These are phyloP conservation scores for Epirrita christyi DNA, from an alignment of 2,888 invertebrate species.

Conservation along the genomic window DNA sequence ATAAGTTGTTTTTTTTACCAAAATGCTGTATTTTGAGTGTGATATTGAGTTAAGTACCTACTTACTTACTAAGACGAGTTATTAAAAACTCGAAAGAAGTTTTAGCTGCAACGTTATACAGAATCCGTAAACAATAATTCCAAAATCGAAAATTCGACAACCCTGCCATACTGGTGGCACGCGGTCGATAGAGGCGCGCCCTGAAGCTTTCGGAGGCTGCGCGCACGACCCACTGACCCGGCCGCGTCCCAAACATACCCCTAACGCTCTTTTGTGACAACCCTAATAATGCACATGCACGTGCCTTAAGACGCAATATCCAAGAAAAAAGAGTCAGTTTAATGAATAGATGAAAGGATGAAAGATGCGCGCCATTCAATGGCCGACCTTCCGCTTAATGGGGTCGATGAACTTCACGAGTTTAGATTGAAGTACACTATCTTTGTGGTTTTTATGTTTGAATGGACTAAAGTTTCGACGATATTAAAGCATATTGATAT, in stretches of 20 bases:
- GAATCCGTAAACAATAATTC: background rate
- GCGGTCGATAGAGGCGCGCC: conserved; percentile 84
- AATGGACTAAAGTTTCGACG: conserved; percentile 23
- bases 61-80: too few species aligned
- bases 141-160: conserved; percentile 48
- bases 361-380: conserved; percentile 53
- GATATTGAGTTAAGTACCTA: too few species aligned
- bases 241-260: conserved; percentile 59
- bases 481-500: background rate
- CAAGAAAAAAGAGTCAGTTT: conserved; percentile 40
- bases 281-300: conserved; percentile 60
- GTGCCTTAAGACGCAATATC: conserved; percentile 47
- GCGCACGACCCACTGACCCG: conserved; percentile 88
- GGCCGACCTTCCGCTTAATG: conserved; percentile 43
- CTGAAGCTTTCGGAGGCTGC: conserved; percentile 81
- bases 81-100: background rate
- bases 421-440: conserved; percentile 27
- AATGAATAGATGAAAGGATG: conserved; percentile 51
- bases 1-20: too few species aligned
- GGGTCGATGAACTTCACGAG: conserved; percentile 50
- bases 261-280: conserved; percentile 47
- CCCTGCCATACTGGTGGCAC: conserved; percentile 66
- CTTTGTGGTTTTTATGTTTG: conserved; percentile 13
- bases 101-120: background rate
- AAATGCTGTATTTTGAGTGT: too few species aligned